Conservation (phyloP, 2,113 vertebrate species). For the Heloderma charlesbogerti region DNA sequence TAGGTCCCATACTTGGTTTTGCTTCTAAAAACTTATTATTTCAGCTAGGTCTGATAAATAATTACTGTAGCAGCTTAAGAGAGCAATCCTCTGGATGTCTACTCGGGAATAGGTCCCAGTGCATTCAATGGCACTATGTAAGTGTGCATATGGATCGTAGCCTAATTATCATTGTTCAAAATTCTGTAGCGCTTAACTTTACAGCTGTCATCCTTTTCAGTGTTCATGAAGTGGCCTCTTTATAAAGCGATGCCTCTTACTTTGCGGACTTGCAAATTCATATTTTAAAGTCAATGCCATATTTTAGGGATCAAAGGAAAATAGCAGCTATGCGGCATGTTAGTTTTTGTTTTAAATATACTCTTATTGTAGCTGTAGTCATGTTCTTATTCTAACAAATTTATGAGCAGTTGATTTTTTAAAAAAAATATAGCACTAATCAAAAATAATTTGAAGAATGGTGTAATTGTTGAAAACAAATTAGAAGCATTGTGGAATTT, state of each 20-base stretch:
- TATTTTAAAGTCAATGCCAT: background rate
- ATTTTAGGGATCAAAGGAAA: conserved; percentile 24
- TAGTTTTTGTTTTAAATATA: conserved; percentile 20
- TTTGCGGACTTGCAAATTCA: background rate
- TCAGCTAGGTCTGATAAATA: conserved; percentile 6
- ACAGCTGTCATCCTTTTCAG: conserved; percentile 12
- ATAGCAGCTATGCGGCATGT: background rate
- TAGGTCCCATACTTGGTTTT: background rate
- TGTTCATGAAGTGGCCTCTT: conserved; percentile 26
- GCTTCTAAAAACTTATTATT: background rate
- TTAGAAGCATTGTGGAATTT: conserved; percentile 52
- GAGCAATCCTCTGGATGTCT: background rate
- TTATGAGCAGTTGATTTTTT: conserved; percentile 18
- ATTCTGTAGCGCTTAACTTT: conserved; percentile 14
- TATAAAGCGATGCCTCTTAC: conserved; percentile 25
- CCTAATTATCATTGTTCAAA: conserved; percentile 7
- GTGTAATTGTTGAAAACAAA: background rate
- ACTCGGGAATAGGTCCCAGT: background rate
- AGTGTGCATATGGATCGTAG: background rate
- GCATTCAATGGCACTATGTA: background rate
- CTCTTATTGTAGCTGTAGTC: conserved; percentile 8
- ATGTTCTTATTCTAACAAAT: conserved; percentile 47
- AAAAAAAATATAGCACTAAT: conserved; percentile 17
- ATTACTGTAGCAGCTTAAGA: background rate
- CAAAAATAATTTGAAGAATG: conserved; percentile 39